phyloP scores from a whole-genome alignment of 2,113 vertebrate genomes.

The Phyllostomus hastatus region DNA sequence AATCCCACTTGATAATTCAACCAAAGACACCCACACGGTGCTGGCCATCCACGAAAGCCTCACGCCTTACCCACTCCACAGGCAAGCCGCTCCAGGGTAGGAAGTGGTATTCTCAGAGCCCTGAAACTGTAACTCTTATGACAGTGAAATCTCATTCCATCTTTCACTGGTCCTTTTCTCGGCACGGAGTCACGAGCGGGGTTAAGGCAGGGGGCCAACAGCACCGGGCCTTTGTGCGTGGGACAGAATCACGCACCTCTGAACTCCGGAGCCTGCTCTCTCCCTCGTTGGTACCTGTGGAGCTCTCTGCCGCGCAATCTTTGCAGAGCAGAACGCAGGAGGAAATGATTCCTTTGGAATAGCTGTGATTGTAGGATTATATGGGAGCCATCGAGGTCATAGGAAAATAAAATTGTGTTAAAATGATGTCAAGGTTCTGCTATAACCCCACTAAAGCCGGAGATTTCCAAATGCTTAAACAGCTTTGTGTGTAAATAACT shows the following conservation, averaged over 20 bases:
- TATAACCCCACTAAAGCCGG: constrained; percentile 65
- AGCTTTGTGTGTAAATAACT: constrained; percentile 28
- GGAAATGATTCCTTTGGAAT: constrained; percentile 17
- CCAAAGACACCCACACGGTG: background rate
- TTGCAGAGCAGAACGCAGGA: background rate
- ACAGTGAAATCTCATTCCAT: background rate
- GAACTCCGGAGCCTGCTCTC: background rate
- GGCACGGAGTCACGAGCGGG: background rate
- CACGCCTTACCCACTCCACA: background rate
- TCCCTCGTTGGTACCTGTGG: background rate
- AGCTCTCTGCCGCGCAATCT: background rate
- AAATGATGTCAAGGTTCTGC: constrained; percentile 61
- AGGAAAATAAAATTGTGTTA: constrained; percentile 53
- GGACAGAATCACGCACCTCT: background rate
- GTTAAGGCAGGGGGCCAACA: background rate
- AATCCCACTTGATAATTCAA: background rate
- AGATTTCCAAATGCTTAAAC: constrained; percentile 56
- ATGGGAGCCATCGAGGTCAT: background rate
- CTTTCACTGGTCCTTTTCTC: background rate
- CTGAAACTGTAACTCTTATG: background rate
- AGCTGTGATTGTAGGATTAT: constrained; percentile 52
- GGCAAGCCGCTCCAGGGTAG: background rate
- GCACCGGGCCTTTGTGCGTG: background rate
- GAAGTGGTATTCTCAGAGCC: background rate
- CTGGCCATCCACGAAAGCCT: background rate